These are phyloP conservation scores for Acanthoscelides obtectus DNA, from an alignment of 2,888 invertebrate genomes.

Conservation along the genomic window DNA sequence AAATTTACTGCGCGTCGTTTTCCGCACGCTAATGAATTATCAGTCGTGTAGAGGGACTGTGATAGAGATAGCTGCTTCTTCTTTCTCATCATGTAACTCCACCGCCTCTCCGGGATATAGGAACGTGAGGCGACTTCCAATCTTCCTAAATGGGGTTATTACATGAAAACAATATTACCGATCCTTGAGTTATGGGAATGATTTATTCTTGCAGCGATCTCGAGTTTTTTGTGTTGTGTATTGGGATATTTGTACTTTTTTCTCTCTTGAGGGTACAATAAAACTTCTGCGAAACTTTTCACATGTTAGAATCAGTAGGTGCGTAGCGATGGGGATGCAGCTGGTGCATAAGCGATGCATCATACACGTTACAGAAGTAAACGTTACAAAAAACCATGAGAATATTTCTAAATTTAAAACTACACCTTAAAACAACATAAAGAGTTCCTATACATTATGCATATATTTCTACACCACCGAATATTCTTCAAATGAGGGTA, in stretches of 20 bases:
- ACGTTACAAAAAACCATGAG: too few relatives aligned
- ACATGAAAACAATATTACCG: constrained; percentile 41
- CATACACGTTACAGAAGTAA: too few relatives aligned
- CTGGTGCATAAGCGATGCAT: too few relatives aligned
- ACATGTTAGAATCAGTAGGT: too few relatives aligned
- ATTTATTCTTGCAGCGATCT: constrained; percentile 5
- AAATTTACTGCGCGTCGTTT: not conserved
- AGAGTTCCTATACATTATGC: too few relatives aligned
- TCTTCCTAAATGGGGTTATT: constrained; percentile 40
- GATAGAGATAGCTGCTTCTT: not conserved
- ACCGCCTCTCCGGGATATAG: constrained; percentile 12
- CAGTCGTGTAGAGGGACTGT: not conserved
- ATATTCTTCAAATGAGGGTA: too few relatives aligned
- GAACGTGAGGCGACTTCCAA: constrained; percentile 39
- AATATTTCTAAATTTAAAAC: too few relatives aligned
- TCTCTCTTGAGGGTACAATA: not conserved
- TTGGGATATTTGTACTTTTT: not conserved
- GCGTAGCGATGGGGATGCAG: too few relatives aligned
- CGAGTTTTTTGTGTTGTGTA: not conserved
- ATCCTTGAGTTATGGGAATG: constrained; percentile 24
- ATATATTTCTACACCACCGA: too few relatives aligned
- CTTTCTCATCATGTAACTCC: constrained; percentile 23
- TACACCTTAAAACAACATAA: too few relatives aligned
- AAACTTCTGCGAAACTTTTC: not conserved
- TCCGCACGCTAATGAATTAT: not conserved